phyloP scores from a whole-genome alignment of 1,140 invertebrate genomes.

The Chironomus striatipennis region DNA sequence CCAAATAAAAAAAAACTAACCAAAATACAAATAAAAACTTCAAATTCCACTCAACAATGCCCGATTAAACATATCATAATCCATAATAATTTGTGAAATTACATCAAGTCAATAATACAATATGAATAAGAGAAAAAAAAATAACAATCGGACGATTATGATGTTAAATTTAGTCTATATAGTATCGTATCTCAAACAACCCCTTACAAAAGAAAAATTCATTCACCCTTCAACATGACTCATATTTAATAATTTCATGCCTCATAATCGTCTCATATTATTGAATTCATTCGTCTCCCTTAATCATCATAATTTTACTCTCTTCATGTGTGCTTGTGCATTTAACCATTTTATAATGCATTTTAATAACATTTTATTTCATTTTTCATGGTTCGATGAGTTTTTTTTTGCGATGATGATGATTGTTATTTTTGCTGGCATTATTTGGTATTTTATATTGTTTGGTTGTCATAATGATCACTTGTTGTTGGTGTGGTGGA shows the following conservation, averaged over 20 bases:
- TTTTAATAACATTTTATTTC: neutral
- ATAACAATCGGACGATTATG: too few species aligned
- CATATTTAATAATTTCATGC: neutral
- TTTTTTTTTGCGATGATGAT: neutral
- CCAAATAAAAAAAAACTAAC: neutral
- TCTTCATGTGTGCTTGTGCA: neutral
- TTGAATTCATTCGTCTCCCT: too few species aligned
- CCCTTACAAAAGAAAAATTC: neutral
- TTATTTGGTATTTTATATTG: neutral
- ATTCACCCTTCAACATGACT: neutral
- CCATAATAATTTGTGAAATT: constrained; percentile 1
- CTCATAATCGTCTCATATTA: neutral
- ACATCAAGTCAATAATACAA: neutral
- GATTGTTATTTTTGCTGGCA: constrained; percentile 8
- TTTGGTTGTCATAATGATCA: too few species aligned
- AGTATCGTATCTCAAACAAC: neutral
- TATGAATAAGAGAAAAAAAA: too few species aligned
- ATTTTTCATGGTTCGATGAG: neutral
- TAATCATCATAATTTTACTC: neutral
- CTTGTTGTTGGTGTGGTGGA: too few species aligned
- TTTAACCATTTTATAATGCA: constrained; percentile 14
- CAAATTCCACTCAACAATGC: neutral
- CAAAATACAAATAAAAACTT: neutral
- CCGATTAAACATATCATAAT: constrained; percentile 13
- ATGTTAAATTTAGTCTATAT: too few species aligned